Evolutionary conservation across 2,888 invertebrate genomes (phyloP).

Genomic region (Eupithecia centaureata): DNA sequence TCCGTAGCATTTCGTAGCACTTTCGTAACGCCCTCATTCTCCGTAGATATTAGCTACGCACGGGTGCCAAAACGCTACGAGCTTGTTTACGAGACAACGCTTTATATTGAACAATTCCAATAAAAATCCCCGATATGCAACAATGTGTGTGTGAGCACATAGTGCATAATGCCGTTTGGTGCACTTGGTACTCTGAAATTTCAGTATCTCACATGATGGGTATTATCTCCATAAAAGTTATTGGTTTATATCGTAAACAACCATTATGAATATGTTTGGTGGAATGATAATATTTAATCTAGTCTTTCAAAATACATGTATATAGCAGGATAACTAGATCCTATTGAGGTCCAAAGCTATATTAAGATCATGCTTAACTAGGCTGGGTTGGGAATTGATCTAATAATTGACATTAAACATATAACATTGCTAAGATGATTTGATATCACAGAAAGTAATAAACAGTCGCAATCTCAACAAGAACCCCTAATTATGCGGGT

Average conservation of each 20-base stretch:
- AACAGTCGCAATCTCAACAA: background rate
- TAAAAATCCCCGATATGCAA: conserved; percentile 22
- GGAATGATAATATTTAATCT: no score
- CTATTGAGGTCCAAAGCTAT: no score
- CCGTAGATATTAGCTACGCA: conserved; percentile 34
- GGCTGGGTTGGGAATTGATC: no score
- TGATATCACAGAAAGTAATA: background rate
- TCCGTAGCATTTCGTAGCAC: conserved; percentile 15
- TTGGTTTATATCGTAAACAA: background rate
- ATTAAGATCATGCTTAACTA: no score
- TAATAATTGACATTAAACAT: no score
- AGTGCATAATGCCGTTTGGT: background rate
- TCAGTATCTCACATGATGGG: background rate
- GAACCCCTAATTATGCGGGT: background rate
- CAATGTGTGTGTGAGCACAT: background rate
- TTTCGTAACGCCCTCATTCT: conserved; percentile 16
- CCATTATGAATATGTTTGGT: no score
- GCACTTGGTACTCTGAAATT: background rate
- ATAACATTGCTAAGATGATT: no score
- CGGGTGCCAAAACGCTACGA: conserved; percentile 32
- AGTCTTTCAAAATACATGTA: no score
- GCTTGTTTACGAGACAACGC: conserved; percentile 25
- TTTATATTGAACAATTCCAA: conserved; percentile 27
- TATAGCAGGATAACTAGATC: no score
- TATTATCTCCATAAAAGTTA: background rate